These are phyloP conservation scores for Tiphia femorata DNA, from an alignment of 2,888 invertebrate genomes.

Conservation along the genomic window DNA sequence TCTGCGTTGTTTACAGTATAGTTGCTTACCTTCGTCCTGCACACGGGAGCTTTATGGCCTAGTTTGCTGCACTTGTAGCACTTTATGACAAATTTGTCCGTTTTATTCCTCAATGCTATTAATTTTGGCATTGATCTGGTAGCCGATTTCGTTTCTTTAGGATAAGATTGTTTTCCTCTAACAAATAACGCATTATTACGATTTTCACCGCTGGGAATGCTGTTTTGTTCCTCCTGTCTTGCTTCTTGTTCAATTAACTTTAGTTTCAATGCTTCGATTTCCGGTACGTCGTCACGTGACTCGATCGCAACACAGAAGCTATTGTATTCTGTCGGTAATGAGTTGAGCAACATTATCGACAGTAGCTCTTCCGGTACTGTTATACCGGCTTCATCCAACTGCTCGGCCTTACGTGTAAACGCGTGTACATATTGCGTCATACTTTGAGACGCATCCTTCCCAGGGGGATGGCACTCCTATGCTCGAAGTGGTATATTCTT, in stretches of 20 bases:
- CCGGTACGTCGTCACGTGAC: conserved; percentile 1
- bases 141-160: neutral
- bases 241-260: conserved; percentile 11
- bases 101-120: neutral
- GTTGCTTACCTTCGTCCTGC: neutral
- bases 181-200: neutral
- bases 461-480: no score
- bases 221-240: neutral
- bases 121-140: neutral
- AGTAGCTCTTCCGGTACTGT: conserved; percentile 28
- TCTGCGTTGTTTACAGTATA: neutral
- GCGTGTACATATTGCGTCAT: conserved; percentile 31
- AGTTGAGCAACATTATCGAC: conserved; percentile 37
- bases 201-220: neutral
- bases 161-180: neutral
- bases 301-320: conserved; percentile 19
- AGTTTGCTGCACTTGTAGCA: conserved; percentile 15
- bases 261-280: neutral
- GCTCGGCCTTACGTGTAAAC: conserved; percentile 29
- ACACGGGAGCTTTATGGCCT: conserved; percentile 20
- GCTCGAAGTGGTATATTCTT: no score
- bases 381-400: conserved; percentile 34
- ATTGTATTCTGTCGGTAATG: conserved; percentile 33
- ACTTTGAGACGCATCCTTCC: neutral
- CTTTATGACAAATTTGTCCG: neutral